phyloP scores from a whole-genome alignment of 2,113 vertebrate genomes.

The Argyrosomus japonicus region DNA sequence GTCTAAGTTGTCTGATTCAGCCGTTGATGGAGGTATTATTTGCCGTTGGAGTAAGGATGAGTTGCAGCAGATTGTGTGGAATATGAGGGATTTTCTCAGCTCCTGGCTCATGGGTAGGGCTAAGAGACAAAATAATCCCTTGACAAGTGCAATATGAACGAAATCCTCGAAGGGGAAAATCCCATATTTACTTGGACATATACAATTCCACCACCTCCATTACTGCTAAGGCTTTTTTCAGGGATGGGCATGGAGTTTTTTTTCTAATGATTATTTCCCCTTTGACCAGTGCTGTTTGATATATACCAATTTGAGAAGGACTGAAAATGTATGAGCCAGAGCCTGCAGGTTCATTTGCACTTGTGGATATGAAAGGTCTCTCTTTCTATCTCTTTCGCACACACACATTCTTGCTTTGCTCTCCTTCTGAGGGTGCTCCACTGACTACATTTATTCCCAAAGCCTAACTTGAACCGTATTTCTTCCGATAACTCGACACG shows the following conservation, averaged over 20 bases:
- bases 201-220: constrained; percentile 51
- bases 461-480: not conserved
- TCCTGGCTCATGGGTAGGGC: constrained; percentile 51
- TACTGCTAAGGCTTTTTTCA: constrained; percentile 13
- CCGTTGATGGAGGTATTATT: constrained; percentile 73
- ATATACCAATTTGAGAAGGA: not conserved
- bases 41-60: constrained; percentile 61
- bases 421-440: not conserved
- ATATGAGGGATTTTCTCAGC: constrained; percentile 75
- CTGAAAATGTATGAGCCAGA: constrained; percentile 2
- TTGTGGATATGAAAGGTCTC: constrained; percentile 1
- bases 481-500: not conserved
- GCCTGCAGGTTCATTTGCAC: constrained; percentile 9
- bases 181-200: constrained; percentile 70
- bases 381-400: not conserved
- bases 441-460: too few species aligned
- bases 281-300: not conserved
- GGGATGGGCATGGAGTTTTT: not conserved
- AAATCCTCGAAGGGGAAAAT: constrained; percentile 73
- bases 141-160: constrained; percentile 72
- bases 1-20: constrained; percentile 60
- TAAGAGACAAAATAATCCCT: constrained; percentile 76
- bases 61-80: constrained; percentile 68
- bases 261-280: not conserved
- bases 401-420: not conserved